Percentiles rank a stretch among this genome's conserved stretches.
Evolutionary conservation across 2,888 invertebrate genomes (phyloP).

Genomic region (Metacarcinus magister): DNA sequence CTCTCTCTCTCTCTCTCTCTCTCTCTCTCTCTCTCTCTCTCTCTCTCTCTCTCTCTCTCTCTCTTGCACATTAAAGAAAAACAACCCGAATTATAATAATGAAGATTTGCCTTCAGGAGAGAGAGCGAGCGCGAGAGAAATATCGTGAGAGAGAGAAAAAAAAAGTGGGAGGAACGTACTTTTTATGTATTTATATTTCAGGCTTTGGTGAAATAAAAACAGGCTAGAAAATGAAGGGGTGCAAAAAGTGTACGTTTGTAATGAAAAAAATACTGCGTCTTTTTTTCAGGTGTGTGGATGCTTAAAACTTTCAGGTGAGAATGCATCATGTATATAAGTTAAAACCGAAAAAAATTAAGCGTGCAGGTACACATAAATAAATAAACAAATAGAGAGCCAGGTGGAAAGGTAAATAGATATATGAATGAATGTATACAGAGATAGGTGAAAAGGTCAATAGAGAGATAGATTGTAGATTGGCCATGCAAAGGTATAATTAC

Average conservation of each 20-base stretch:
- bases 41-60: conserved; percentile 26
- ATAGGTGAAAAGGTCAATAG: neutral
- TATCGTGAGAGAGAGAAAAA: neutral
- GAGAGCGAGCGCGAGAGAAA: neutral
- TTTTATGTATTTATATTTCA: neutral
- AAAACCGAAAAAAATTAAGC: neutral
- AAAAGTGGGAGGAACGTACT: neutral
- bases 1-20: neutral
- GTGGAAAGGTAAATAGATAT: neutral
- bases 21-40: conserved; percentile 26
- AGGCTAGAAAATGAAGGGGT: neutral
- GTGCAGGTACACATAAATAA: neutral
- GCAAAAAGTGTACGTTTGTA: neutral
- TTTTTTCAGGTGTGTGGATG: conserved; percentile 6
- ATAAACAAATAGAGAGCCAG: neutral
- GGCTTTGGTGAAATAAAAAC: neutral
- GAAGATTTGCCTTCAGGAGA: neutral
- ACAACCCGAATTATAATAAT: neutral
- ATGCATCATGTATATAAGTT: neutral
- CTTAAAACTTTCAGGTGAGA: neutral
- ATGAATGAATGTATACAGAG: neutral
- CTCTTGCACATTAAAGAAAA: neutral
- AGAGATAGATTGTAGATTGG: neutral
- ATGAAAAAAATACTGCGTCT: neutral
- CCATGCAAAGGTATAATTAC: too few relatives aligned